Evolutionary conservation across 2,888 invertebrate genomes (phyloP), one percentile per base, ranked within the genome.

Genomic region (Tiliacea citrago): DNA sequence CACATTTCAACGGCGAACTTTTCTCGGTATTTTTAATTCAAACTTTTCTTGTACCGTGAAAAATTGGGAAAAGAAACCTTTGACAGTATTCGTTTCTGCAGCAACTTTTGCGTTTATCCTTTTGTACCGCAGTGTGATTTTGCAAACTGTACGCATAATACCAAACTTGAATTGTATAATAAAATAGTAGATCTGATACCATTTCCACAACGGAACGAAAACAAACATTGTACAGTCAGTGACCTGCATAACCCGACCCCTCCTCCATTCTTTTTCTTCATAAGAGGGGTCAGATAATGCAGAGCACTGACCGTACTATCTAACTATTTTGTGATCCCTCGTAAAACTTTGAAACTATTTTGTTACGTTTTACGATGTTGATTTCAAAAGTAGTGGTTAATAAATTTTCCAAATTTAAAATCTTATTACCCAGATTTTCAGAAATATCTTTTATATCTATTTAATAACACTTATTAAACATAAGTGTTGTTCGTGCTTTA

Each of bases 321-420:
- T 10, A 49, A 55, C 42, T 49, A 45, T 39, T 69, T 78, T 66
- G 63, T 42, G 53, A 73, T 47, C 53, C n/a, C 29, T 77, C 53
- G 73, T 66, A 49, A 66, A 79, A 79, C 21, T 79, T 66, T 49
- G 35, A 72, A 79, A 61, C 24, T 49, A 57, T 78, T 63, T 71
- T 24, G 24, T 49, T 61, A 21, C 24, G 2, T 71, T 77, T 79
- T 79, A 77, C 60, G 79, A 77, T 49, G 21, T 66, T 73, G 10
- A 35, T 61, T 60, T 73, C 18, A 42, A 42, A 79, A 72, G 24
- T 35, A 39, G 24, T 63, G 57, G 51, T 45, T 35, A 29, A 7
- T 24, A 62, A 39, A 45, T 78, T 78, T 72, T 53, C 39, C 29
- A 72, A 49, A 62, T 70, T 62, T 51, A 21, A 62, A n/a, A 42